These are phyloP conservation scores for Periophthalmus modestus DNA, from an alignment of 2,113 vertebrate species.

Conservation along the genomic window DNA sequence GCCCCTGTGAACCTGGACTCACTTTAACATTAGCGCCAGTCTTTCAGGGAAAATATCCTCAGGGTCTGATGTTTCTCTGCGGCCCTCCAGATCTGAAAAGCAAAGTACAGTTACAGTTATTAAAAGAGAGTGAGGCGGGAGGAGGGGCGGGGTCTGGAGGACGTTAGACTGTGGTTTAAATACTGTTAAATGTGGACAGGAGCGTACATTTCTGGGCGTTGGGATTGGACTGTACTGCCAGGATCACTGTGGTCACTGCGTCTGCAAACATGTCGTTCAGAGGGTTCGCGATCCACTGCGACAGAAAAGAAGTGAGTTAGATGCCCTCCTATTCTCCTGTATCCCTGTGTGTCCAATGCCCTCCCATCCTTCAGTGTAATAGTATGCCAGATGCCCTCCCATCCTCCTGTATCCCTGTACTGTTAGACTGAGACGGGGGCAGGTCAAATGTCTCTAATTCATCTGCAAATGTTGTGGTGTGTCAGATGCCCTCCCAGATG, in stretches of 20 bases:
- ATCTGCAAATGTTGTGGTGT: too few relatives aligned
- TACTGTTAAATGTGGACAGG: not conserved
- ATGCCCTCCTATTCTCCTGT: not conserved
- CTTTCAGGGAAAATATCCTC: constrained; percentile 82
- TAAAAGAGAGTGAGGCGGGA: too few relatives aligned
- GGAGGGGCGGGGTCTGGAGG: too few relatives aligned
- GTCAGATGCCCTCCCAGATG: too few relatives aligned
- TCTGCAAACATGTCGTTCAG: constrained; percentile 98
- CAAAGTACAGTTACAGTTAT: not conserved
- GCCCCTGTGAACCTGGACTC: constrained; percentile 52
- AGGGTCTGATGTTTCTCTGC: constrained; percentile 77
- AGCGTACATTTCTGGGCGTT: constrained; percentile 90
- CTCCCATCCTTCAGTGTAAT: too few relatives aligned
- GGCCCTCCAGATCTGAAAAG: constrained; percentile 75
- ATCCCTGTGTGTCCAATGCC: too few relatives aligned
- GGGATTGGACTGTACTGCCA: constrained; percentile 97
- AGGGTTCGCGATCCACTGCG: constrained; percentile 93
- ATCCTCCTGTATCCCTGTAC: too few relatives aligned
- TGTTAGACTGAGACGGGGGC: too few relatives aligned
- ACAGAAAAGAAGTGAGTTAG: not conserved
- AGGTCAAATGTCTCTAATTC: too few relatives aligned
- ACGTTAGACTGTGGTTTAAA: too few relatives aligned
- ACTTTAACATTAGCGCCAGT: constrained; percentile 92
- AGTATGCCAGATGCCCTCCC: too few relatives aligned
- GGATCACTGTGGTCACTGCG: constrained; percentile 89